Evolutionary conservation across 2,113 vertebrate species (phyloP), one percentile per base, ranked within the genome.

Genomic region (Petroica traversi): DNA sequence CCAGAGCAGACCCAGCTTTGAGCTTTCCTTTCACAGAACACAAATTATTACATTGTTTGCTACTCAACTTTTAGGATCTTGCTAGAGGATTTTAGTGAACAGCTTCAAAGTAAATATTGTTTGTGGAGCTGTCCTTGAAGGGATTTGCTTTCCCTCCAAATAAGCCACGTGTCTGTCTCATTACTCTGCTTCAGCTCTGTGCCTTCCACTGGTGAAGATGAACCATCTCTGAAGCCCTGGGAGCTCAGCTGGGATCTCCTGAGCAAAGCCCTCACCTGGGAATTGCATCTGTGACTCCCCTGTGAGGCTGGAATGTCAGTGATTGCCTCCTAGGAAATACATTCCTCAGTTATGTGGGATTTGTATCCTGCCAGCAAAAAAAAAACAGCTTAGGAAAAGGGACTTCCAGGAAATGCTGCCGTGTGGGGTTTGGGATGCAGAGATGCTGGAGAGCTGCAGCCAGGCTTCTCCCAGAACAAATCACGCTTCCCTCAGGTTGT

Each of bases 221-320:
- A 71, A 7, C 26, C 16, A 17, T 36, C 25, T 40, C 14, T 52
- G 85, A 54, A 52, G 12, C 34, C 1, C 3, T 61, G 23, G 19
- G 83, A 40, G 54, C 51, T 45, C 17, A 12, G 33, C 25, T 59
- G 25, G 5, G 43, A 8, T 25, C 26, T 23, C 51, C 59, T 36
- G 52, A 83, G 62, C 55, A 0, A 31, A 31, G 6, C 52, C 4
- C 46, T 62, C 43, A 38, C 48, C 66, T 74, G 40, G 45, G 31
- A 29, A 41, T 26, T 51, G 54, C 36, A 0, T 64, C 52, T 1
- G 0, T n/a, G 38, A 5, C 36, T 46, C 61, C 54, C 19, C 1
- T 0, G 9, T 26, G 74, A 43, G 61, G 43, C 12, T 79, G 71
- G 61, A 9, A 61, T 71, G 29, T 4, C 0, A 0, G 66, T 19